These are phyloP conservation scores for Brachyptera putata DNA, from an alignment of 2,888 invertebrate species.

Conservation along the genomic window DNA sequence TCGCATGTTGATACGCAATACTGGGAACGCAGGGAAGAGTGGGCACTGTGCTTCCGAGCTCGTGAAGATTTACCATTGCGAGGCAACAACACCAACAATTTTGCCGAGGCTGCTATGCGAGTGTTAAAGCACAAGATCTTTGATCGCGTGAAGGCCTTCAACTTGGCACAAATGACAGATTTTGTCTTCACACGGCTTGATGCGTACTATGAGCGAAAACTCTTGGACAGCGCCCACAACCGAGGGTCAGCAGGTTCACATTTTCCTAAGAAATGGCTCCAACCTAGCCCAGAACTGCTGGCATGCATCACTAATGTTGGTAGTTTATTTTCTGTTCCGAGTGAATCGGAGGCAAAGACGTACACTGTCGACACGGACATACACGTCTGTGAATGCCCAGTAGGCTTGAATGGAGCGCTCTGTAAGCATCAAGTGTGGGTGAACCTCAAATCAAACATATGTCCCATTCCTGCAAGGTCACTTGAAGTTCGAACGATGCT, in stretches of 20 bases:
- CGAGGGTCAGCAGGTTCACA: too few relatives aligned
- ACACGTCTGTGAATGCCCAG: not conserved
- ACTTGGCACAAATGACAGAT: slow-evolving; percentile 29
- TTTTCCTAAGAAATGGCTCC: not conserved
- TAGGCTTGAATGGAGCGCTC: not conserved
- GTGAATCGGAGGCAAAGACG: not conserved
- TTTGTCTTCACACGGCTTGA: slow-evolving; percentile 6
- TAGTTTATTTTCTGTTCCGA: too few relatives aligned
- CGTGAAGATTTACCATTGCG: slow-evolving; percentile 31
- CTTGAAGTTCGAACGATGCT: not conserved
- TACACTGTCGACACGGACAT: not conserved
- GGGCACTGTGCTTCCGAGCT: slow-evolving; percentile 31
- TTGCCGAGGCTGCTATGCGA: slow-evolving; percentile 34
- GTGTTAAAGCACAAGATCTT: slow-evolving; percentile 35
- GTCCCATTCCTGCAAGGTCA: not conserved
- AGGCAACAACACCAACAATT: slow-evolving; percentile 35
- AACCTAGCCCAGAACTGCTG: too few relatives aligned
- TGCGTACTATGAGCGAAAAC: slow-evolving; percentile 3
- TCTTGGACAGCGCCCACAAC: slow-evolving; percentile 4
- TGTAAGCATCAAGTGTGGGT: not conserved
- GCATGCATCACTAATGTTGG: too few relatives aligned
- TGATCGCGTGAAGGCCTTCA: slow-evolving; percentile 34
- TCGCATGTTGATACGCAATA: not conserved
- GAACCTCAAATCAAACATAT: not conserved
- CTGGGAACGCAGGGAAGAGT: slow-evolving; percentile 24